A percentile compares a stretch with the other conserved stretches of the same genome.
phyloP scores from a whole-genome alignment of 1,140 invertebrate species.

The Drosophila lacertosa region DNA sequence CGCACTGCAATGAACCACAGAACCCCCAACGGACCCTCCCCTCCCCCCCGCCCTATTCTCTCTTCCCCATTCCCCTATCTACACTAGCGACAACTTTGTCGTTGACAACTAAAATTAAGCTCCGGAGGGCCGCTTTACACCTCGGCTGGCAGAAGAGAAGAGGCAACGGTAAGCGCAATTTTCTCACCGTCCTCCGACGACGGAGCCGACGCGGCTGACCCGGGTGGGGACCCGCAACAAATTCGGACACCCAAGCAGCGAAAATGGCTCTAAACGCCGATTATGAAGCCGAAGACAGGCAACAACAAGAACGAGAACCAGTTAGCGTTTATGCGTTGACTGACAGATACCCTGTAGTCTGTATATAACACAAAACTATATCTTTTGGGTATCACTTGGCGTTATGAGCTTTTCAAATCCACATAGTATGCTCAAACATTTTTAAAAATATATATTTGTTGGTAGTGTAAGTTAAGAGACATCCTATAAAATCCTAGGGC shows the following conservation, averaged over 20 bases:
- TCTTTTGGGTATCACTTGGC: no score
- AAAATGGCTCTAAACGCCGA: conserved; percentile 69
- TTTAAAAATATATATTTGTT: no score
- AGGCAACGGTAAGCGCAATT: conserved; percentile 68
- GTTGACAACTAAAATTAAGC: conserved; percentile 53
- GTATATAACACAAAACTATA: no score
- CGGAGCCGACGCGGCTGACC: conserved; percentile 15
- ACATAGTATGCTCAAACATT: no score
- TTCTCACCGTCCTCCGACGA: conserved; percentile 53
- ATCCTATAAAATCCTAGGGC: no score
- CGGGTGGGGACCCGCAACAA: conserved; percentile 46
- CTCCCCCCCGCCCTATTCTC: neutral
- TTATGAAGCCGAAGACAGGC: conserved; percentile 46
- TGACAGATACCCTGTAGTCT: no score
- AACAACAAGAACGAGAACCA: neutral
- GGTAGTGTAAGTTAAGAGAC: no score
- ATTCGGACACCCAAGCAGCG: conserved; percentile 72
- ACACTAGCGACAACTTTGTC: conserved; percentile 5
- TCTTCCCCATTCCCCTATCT: neutral
- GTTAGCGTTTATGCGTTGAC: no score
- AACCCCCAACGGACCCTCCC: neutral
- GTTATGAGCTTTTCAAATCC: no score
- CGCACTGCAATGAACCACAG: conserved; percentile 7
- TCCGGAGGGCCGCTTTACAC: conserved; percentile 37
- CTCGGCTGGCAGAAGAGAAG: neutral